Conservation (phyloP, 2,113 vertebrate genomes). For the Anguilla rostrata region DNA sequence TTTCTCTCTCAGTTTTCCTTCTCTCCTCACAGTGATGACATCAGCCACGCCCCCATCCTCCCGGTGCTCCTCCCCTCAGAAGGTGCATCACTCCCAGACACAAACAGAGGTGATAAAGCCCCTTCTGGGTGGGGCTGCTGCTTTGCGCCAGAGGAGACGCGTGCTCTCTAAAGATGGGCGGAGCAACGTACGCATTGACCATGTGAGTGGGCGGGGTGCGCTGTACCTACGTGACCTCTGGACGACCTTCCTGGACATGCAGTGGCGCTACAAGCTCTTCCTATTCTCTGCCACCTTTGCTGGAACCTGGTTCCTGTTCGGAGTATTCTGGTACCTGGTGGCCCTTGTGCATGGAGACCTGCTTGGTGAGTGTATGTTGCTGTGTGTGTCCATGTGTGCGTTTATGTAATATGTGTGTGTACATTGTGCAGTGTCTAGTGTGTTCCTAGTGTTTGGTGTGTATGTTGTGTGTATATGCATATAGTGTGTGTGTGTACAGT, state of each 20-base stretch:
- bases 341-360: slow-evolving; percentile 89
- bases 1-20: too few species aligned
- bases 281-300: slow-evolving; percentile 94
- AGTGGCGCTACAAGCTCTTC: slow-evolving; percentile 96
- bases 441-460: too few species aligned
- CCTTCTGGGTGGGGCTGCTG: slow-evolving; percentile 60
- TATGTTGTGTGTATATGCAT: too few species aligned
- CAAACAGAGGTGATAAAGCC: slow-evolving; percentile 89
- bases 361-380: slow-evolving; percentile 63
- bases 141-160: slow-evolving; percentile 72
- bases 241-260: slow-evolving; percentile 98
- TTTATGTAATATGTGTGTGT: too few species aligned
- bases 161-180: slow-evolving; percentile 94
- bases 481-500: too few species aligned
- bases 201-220: slow-evolving; percentile 82
- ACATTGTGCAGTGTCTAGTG: too few species aligned
- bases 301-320: slow-evolving; percentile 95
- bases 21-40: slow-evolving; percentile 57
- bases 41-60: slow-evolving; percentile 67
- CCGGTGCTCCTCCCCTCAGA: slow-evolving; percentile 77
- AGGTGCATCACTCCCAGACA: slow-evolving; percentile 89
- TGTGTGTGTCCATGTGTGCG: too few species aligned
- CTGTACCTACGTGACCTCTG: slow-evolving; percentile 97
- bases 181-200: slow-evolving; percentile 91
- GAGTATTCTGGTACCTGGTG: slow-evolving; percentile 91